Conservation (phyloP, 2,113 vertebrate genomes). For the Nipponia nippon region DNA sequence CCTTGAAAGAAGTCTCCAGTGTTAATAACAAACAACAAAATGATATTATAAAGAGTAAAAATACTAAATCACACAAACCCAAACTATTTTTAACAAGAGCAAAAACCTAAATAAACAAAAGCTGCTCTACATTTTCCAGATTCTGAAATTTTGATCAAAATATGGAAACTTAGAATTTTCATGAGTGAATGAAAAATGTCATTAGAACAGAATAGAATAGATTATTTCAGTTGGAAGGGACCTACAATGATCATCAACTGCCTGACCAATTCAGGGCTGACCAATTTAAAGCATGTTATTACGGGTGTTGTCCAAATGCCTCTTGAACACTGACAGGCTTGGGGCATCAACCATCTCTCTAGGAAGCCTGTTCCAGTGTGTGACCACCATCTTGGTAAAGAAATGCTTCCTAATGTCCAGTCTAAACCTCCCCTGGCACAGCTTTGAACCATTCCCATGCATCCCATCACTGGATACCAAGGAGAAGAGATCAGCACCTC, state of each 20-base stretch:
- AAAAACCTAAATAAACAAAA: neutral
- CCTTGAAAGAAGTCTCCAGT: neutral
- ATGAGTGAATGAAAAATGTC: neutral
- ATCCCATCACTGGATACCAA: neutral
- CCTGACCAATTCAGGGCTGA: neutral
- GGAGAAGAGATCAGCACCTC: neutral
- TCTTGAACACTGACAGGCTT: neutral
- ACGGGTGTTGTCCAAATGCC: neutral
- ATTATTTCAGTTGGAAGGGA: neutral
- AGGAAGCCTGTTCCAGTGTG: neutral
- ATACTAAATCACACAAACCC: neutral
- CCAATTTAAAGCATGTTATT: neutral
- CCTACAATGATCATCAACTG: neutral
- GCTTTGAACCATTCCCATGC: neutral
- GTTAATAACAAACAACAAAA: neutral
- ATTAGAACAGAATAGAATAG: neutral
- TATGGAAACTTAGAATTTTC: neutral
- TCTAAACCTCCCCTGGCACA: neutral
- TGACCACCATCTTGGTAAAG: neutral
- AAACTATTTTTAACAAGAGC: neutral
- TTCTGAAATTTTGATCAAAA: neutral
- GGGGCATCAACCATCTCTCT: neutral
- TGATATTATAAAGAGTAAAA: neutral
- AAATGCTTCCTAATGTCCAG: neutral
- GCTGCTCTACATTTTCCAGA: neutral